Percentiles rank a stretch among this genome's conserved stretches.
These are phyloP conservation scores for Amiota mariae DNA, from an alignment of 2,888 invertebrate genomes.

Conservation along the genomic window DNA sequence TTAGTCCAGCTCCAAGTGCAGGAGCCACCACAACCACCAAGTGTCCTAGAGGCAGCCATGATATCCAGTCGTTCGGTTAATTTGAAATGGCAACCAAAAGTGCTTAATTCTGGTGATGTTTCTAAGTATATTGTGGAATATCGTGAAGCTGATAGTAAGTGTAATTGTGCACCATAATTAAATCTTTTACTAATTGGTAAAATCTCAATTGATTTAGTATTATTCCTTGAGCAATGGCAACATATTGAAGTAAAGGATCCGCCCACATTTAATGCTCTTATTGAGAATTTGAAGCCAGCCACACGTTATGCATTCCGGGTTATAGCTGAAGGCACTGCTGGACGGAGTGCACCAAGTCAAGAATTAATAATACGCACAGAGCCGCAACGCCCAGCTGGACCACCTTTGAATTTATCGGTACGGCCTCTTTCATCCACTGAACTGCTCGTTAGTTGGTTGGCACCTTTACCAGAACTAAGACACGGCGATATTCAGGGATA, in stretches of 20 bases:
- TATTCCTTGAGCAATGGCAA: conserved; percentile 77
- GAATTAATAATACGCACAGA: conserved; percentile 80
- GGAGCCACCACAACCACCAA: conserved; percentile 84
- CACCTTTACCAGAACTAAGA: conserved; percentile 80
- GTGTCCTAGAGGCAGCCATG: conserved; percentile 80
- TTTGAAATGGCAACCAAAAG: conserved; percentile 84
- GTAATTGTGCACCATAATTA: neutral
- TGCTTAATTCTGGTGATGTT: conserved; percentile 81
- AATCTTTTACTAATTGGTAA: neutral
- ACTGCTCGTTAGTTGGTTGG: conserved; percentile 83
- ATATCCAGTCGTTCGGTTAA: conserved; percentile 82
- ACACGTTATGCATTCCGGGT: conserved; percentile 82
- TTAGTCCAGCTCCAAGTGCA: conserved; percentile 82
- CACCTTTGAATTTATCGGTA: conserved; percentile 80
- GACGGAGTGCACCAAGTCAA: conserved; percentile 80
- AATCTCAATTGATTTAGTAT: conserved; percentile 38
- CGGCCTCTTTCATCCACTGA: conserved; percentile 83
- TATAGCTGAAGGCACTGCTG: conserved; percentile 83
- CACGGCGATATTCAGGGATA: conserved; percentile 86
- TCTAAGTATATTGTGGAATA: conserved; percentile 82
- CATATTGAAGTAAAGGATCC: conserved; percentile 79
- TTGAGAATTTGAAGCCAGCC: conserved; percentile 82
- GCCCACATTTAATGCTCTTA: conserved; percentile 78
- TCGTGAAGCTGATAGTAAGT: conserved; percentile 78
- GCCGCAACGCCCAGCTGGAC: conserved; percentile 82